Base-by-base conservation (phyloP, 2,113 vertebrate genomes). In the Otus sunia region DNA sequence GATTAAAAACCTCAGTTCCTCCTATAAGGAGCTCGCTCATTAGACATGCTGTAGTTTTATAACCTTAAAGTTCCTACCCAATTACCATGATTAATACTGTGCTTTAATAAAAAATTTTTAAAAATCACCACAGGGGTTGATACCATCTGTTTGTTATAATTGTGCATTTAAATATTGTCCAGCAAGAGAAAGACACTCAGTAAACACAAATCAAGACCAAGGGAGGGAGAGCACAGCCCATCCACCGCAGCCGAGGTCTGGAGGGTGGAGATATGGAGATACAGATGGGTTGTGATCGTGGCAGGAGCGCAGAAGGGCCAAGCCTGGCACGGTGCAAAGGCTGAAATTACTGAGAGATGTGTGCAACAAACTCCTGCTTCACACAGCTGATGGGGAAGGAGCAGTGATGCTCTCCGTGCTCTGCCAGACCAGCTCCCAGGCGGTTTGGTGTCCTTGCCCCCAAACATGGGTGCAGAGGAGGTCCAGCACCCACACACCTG, bases 1-100 rank as follows among this genome's bases (percentile, higher is more conserved):
- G 97, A 98, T 98, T 98, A 97, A 96, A 98, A 95, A 78, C 92
- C 96, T 73, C 91, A 89, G 93, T 92, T 96, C 96, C 96, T 96
- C 95, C 92, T 96, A 49, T 76, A 81, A 94, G 95, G 95, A 94
- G 72, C 91, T 94, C 87, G 87, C 93, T 97, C 95, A 82, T 97
- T 97, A 97, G 98, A 96, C 95, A 96, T 96, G 96, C 92, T 86
- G 90, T 75, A 69, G 97, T 96, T 97, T 97, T 97, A 95, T 93
- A 96, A 97, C 96, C 95, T 95, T 80, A 37, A 83, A 79, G 67
- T 94, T 96, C 96, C 97, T 96, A 93, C 96, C 96, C 95, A 96
- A 97, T 97, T 96, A 96, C 95, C 83, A 8, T 97, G 96, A 96
- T 97, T 96, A 94, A 97, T 98, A 95, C 94, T 73, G 85, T 74